phyloP scores from a whole-genome alignment of 1,140 invertebrate species.

The Cryptotermes secundus region DNA sequence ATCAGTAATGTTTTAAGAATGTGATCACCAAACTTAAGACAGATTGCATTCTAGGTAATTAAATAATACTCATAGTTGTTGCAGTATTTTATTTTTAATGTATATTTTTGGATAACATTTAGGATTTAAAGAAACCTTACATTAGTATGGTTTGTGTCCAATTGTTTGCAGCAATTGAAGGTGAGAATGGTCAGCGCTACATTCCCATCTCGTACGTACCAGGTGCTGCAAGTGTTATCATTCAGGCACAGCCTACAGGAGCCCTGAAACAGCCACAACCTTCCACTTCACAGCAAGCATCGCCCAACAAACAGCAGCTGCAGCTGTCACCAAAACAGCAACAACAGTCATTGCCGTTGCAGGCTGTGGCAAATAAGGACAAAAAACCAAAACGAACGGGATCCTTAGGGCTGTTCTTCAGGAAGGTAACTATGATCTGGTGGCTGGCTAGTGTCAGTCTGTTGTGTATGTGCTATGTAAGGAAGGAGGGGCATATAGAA shows the following conservation, averaged over 20 bases:
- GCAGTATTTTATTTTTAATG: no score
- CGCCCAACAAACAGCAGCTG: conserved; percentile 23
- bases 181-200: conserved; percentile 38
- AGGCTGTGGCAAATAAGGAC: conserved; percentile 32
- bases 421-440: conserved; percentile 58
- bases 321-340: not conserved
- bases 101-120: no score
- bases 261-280: not conserved
- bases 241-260: conserved; percentile 34
- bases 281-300: conserved; percentile 23
- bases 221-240: conserved; percentile 35
- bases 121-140: no score
- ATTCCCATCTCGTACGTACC: conserved; percentile 38
- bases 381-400: conserved; percentile 58
- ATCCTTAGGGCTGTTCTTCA: conserved; percentile 72
- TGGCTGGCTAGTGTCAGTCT: not conserved
- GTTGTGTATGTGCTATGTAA: no score
- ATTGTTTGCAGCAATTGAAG: conserved; percentile 35
- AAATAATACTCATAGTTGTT: no score
- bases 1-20: no score
- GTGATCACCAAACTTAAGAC: no score
- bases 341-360: conserved; percentile 12
- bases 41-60: no score
- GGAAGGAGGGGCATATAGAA: no score
- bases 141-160: no score